Base-by-base conservation (phyloP, 1,140 invertebrate species). In the Centruroides sculpturatus region DNA sequence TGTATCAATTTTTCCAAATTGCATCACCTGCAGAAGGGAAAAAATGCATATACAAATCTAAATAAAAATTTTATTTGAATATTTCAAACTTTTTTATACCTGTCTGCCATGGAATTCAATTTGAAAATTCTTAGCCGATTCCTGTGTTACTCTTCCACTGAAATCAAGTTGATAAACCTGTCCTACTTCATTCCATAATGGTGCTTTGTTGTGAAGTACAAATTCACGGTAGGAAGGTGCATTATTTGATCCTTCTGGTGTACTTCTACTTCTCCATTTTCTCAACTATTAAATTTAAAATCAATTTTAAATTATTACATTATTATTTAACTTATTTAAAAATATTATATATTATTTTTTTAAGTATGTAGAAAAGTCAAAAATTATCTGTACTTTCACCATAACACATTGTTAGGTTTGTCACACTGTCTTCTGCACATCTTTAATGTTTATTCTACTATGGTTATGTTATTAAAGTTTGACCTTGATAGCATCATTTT, bases 91-190 rank as follows among this genome's bases (percentile, higher is more conserved):
- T 41, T 68, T 41, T 41, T 68, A 63, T 73, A 94, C 92, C 83
- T 98, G 95, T 78, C 92, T 94, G 49, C 89, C 91, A 69, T 90
- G 82, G 71, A 94, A 95, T 76, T 99, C 95, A 58, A 99, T 97
- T 77, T 99, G 96, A 73, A 99, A 99, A 77, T 99, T 99, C 75
- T 99, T 99, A 3, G 96, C 96, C 5, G 94, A 98, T 74, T 99
- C 96, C 73, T 98, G 95, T 1, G 95, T 99, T 35, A 99, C 96
- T 68, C 96, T 79, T 11, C 95, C 96, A n/a, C 95, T 95, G 79
- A 98, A 99, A 76, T 99, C 96, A 13, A 99, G 78, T 71, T 99
- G 96, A 77, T 99, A 99, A 6, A 99, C 96, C 75, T 99, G 95
- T 71, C 89, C 95, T 71, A 90, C 89, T 75, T 98, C 96, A 75